Percentiles rank a stretch among this genome's conserved stretches.
Evolutionary conservation across 2,113 vertebrate genomes (phyloP).

Genomic region (Bucco capensis): DNA sequence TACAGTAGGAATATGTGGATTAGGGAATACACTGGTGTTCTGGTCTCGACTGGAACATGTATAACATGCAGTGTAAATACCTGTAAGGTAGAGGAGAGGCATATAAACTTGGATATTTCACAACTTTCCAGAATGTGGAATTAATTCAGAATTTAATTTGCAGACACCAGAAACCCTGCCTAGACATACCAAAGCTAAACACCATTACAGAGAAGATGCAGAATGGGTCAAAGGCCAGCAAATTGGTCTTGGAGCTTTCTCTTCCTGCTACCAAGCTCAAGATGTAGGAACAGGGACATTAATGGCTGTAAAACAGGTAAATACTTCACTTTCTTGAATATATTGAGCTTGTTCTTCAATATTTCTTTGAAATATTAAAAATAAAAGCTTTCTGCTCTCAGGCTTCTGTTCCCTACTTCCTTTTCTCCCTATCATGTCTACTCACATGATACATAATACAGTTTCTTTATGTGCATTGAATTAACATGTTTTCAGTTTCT

Average conservation of each 20-base stretch:
- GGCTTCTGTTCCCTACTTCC: neutral
- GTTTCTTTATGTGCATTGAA: neutral
- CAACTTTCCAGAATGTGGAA: neutral
- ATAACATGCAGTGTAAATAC: no score
- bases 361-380: neutral
- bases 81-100: neutral
- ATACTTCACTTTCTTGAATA: neutral
- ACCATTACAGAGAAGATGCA: conserved; percentile 82
- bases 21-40: neutral
- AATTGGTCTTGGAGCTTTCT: conserved; percentile 90
- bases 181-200: conserved; percentile 90
- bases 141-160: neutral
- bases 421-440: neutral
- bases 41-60: neutral
- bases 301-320: conserved; percentile 92
- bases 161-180: conserved; percentile 88
- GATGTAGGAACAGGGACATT: conserved; percentile 88
- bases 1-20: neutral
- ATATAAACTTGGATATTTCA: neutral
- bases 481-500: neutral
- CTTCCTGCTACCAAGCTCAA: conserved; percentile 90
- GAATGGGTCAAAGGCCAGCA: conserved; percentile 92
- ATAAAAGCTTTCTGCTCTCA: neutral
- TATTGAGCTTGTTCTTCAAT: neutral
- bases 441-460: neutral